Base-by-base conservation (phyloP, 2,113 vertebrate species). In the Dendrocopos noguchii region DNA sequence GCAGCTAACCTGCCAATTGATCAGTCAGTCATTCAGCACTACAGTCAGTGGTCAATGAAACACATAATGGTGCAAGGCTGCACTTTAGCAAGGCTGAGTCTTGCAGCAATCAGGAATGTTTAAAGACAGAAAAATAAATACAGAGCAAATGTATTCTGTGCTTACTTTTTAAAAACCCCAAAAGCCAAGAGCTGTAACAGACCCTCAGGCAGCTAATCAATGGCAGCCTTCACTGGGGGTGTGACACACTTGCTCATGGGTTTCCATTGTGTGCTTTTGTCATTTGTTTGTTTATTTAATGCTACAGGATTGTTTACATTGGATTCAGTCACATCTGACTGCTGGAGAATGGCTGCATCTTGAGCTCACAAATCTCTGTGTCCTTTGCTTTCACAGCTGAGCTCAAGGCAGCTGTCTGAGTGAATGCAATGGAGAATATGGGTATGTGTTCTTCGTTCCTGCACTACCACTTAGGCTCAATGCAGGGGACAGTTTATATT, bases 1-100 rank as follows among this genome's bases (percentile, higher is more conserved):
- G 89, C 78, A 89, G 78, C 83, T 89, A 87, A 93, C 83, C 68
- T 94, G 91, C 81, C 95, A 44, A 90, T 94, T 93, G 91, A 95
- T 95, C 34, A 74, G 81, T 80, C 93, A 77, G 82, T 87, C 42
- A 44, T 44, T 44, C 91, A 87, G 56, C 78, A 56, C 82, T 92
- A 83, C 89, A 87, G 87, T 91, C 90, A 90, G 80, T 75, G 84
- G 79, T 77, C 89, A 94, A 77, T 94, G 79, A 92, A 94, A 94
- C 91, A 94, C 56, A 84, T 80, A 72, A 93, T 68, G 76, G 85
- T 79, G 83, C 77, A 84, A 61, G 83, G 46, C 73, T 72, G 63
- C 66, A 53, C 79, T 82, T 93, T 73, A 94, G 87, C 63, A 55
- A 81, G 67, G 47, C 66, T 2, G 1, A 88, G 52, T 70, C 72